Evolutionary conservation across 2,113 vertebrate genomes (phyloP), one percentile per base, ranked within the genome.

Genomic region (Saguinus imperator): DNA sequence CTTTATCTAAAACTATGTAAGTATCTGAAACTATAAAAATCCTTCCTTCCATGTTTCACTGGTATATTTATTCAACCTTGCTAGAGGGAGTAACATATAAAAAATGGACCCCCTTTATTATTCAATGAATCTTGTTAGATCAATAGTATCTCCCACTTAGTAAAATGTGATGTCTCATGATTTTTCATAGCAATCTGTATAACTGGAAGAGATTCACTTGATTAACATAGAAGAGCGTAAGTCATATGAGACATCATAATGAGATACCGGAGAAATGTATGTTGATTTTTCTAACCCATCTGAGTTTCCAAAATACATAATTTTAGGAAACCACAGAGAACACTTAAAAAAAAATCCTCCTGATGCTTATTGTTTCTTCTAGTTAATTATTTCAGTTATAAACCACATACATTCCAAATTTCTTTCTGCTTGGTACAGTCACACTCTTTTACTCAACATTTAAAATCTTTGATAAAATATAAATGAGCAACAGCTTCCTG

Each of bases 401-500:
- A 97, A 93, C 87, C 40, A 75, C 48, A n/a, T 94, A n/a, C 4
- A 32, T 96, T 43, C 89, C 86, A 79, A 73, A 89, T 94, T 1
- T 73, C 48, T 85, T 95, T 85, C 94, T 89, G 43, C 18, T 91
- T 85, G 5, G 48, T 94, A 68, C 45, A 92, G 89, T 64, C 55
- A 0, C 16, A 68, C 77, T 98, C 83, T 90, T 89, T 95, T 68
- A 92, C 87, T 58, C 52, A 91, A 73, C 80, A 80, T 97, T 97
- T 94, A 88, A 98, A 97, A 88, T 97, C 92, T 97, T 97, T 68
- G 87, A 81, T 96, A 96, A 98, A 97, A 98, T 89, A 98, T 96
- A 97, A 97, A 97, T 97, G 96, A 98, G 96, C 95, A n/a, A 10
- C 91, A 98, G 97, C 91, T 93, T 98, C 98, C 94, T 98, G 87